Percentiles rank a stretch among this genome's conserved stretches.
These are phyloP conservation scores for Andrena flavipes DNA, from an alignment of 2,888 invertebrate genomes.

Conservation along the genomic window DNA sequence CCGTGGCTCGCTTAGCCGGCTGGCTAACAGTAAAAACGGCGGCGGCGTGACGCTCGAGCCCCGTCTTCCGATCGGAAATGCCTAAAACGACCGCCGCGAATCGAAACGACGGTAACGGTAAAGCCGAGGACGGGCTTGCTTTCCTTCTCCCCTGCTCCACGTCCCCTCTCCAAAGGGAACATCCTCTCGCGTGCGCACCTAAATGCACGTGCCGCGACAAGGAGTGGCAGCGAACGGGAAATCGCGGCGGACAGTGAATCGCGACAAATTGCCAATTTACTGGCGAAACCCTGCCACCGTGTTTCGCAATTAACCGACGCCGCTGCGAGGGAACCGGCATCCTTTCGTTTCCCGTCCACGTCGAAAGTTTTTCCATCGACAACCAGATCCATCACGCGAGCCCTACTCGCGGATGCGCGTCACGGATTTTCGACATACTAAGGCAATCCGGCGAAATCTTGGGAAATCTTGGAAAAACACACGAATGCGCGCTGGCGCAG, in stretches of 20 bases:
- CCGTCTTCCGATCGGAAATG: constrained; percentile 75
- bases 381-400: too few species aligned
- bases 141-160: background rate
- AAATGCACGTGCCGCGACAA: too few species aligned
- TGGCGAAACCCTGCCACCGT: background rate
- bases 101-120: constrained; percentile 71
- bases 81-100: constrained; percentile 67
- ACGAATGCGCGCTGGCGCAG: too few species aligned
- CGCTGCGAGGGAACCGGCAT: too few species aligned
- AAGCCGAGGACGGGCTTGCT: background rate
- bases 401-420: too few species aligned
- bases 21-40: constrained; percentile 67
- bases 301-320: constrained; percentile 4
- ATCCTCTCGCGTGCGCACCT: too few species aligned
- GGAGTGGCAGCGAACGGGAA: background rate
- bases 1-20: constrained; percentile 26
- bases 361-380: background rate
- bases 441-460: too few species aligned
- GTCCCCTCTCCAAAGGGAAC: background rate
- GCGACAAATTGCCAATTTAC: constrained; percentile 16
- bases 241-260: background rate
- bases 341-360: background rate
- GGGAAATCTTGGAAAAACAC: too few species aligned
- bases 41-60: constrained; percentile 42
- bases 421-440: too few species aligned